These are phyloP conservation scores for Acronicta aceris DNA, from an alignment of 2,888 invertebrate genomes.

Conservation along the genomic window DNA sequence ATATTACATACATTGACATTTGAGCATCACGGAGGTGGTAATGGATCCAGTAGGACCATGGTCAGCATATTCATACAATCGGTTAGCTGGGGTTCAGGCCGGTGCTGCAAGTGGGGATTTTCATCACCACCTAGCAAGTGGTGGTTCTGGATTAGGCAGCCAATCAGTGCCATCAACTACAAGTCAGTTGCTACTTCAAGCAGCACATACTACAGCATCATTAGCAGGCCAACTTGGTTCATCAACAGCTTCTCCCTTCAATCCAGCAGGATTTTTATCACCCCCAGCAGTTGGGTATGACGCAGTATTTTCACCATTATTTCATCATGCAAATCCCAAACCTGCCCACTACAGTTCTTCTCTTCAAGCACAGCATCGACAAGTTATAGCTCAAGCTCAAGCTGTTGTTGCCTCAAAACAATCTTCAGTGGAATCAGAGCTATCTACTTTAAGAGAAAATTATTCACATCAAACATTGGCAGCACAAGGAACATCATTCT, in stretches of 20 bases:
- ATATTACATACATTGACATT: constrained; percentile 82
- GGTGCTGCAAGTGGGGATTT: constrained; percentile 91
- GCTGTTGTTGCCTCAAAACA: constrained; percentile 89
- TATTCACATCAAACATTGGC: constrained; percentile 89
- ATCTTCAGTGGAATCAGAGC: constrained; percentile 88
- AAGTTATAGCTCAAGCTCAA: constrained; percentile 90
- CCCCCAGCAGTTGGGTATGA: constrained; percentile 94
- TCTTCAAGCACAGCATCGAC: constrained; percentile 91
- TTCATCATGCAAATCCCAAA: constrained; percentile 94
- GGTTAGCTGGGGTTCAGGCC: constrained; percentile 92
- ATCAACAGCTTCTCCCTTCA: constrained; percentile 91
- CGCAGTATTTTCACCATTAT: constrained; percentile 94
- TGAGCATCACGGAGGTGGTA: constrained; percentile 87
- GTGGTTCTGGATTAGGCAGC: constrained; percentile 86
- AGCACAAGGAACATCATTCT: constrained; percentile 91
- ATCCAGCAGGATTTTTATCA: constrained; percentile 93
- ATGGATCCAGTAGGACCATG: constrained; percentile 98
- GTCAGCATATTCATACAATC: constrained; percentile 95
- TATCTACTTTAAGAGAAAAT: constrained; percentile 89
- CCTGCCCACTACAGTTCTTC: constrained; percentile 92
- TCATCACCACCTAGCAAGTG: constrained; percentile 91
- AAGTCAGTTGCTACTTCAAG: constrained; percentile 91
- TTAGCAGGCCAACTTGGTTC: constrained; percentile 91
- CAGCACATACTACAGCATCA: constrained; percentile 90
- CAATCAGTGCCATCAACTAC: constrained; percentile 90